Evolutionary conservation across 2,888 invertebrate species (phyloP).

Genomic region (Tyria jacobaeae): DNA sequence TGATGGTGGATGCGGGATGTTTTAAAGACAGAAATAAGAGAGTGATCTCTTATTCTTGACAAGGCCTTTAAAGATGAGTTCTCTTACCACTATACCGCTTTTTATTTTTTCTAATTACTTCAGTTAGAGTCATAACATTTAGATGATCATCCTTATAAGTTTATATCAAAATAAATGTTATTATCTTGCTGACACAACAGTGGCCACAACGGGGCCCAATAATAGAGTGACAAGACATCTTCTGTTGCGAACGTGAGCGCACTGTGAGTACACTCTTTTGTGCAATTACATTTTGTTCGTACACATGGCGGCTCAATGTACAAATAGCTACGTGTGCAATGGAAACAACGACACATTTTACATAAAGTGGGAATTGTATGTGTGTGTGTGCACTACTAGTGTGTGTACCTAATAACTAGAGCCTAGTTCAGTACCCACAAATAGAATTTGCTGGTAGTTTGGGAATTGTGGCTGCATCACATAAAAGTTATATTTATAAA

Average conservation of each 20-base stretch:
- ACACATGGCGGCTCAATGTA: no score
- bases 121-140: no score
- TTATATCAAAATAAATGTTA: neutral
- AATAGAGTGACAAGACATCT: neutral
- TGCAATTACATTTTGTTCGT: no score
- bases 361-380: no score
- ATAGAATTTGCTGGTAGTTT: neutral
- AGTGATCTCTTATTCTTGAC: no score
- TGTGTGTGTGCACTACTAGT: no score
- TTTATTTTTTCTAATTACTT: no score
- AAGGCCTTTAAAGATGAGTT: no score
- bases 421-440: neutral
- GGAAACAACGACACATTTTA: neutral
- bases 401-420: neutral
- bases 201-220: neutral
- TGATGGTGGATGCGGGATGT: neutral
- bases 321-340: neutral
- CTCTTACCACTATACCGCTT: no score
- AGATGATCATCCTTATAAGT: no score
- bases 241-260: no score
- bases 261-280: no score
- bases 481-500: constrained; percentile 11
- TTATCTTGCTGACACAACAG: neutral
- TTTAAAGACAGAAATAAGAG: neutral
- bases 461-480: neutral